Evolutionary conservation across 1,140 invertebrate genomes (phyloP).

Genomic region (Rhyacophila brunnea): DNA sequence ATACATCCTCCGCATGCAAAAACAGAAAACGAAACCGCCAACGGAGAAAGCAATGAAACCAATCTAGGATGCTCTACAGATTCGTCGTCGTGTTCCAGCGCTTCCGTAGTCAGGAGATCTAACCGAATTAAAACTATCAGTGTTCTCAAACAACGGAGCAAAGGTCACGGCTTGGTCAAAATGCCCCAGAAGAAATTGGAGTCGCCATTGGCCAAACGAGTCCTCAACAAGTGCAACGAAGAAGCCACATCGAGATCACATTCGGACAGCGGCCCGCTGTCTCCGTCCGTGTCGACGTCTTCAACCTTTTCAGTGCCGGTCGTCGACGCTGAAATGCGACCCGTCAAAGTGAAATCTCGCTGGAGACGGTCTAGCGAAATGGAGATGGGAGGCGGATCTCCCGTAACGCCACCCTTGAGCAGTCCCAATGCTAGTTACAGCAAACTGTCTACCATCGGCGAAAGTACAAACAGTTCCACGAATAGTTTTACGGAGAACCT

Average conservation of each 20-base stretch:
- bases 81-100: constrained; percentile 47
- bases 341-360: constrained; percentile 82
- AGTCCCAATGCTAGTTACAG: constrained; percentile 40
- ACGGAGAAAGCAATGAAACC: constrained; percentile 38
- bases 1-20: neutral
- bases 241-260: neutral
- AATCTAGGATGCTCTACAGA: constrained; percentile 47
- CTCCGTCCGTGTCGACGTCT: constrained; percentile 31
- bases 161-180: constrained; percentile 58
- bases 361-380: constrained; percentile 82
- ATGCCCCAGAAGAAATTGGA: constrained; percentile 46
- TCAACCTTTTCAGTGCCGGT: constrained; percentile 49
- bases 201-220: constrained; percentile 26
- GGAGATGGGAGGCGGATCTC: constrained; percentile 64
- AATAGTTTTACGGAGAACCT: neutral
- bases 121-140: constrained; percentile 61
- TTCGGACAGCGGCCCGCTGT: constrained; percentile 5
- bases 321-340: constrained; percentile 58
- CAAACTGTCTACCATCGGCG: constrained; percentile 40
- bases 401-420: constrained; percentile 44
- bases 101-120: constrained; percentile 54
- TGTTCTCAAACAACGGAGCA: constrained; percentile 56
- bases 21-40: constrained; percentile 18
- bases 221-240: constrained; percentile 23
- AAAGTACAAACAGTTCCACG: constrained; percentile 25